Evolutionary conservation across 2,888 invertebrate species (phyloP).

Genomic region (Phragmatobia fuliginosa): DNA sequence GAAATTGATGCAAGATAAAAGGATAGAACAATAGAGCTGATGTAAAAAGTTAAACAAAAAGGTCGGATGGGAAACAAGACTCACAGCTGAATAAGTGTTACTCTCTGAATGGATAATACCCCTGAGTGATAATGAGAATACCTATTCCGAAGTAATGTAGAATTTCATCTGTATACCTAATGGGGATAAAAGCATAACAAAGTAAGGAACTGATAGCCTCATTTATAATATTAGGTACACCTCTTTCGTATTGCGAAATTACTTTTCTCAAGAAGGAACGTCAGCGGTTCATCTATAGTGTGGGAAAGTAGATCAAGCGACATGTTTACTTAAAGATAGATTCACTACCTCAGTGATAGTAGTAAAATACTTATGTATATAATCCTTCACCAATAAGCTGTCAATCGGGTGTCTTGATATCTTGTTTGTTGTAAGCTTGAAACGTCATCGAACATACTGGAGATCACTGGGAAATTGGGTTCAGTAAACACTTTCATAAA

Average conservation of each 20-base stretch:
- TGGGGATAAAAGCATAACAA: neutral
- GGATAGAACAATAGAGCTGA: too few relatives aligned
- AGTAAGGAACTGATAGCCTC: neutral
- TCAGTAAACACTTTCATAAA: slow-evolving; percentile 39
- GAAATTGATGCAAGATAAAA: too few relatives aligned
- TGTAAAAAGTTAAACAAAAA: too few relatives aligned
- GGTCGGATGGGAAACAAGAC: too few relatives aligned
- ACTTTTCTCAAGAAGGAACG: slow-evolving; percentile 10
- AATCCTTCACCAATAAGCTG: slow-evolving; percentile 65
- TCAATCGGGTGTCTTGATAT: slow-evolving; percentile 59
- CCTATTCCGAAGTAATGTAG: too few relatives aligned
- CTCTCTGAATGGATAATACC: too few relatives aligned
- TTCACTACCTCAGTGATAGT: slow-evolving; percentile 55
- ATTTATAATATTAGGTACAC: neutral
- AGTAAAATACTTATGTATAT: slow-evolving; percentile 55
- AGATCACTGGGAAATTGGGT: slow-evolving; percentile 30
- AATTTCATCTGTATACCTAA: too few relatives aligned
- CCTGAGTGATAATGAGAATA: too few relatives aligned
- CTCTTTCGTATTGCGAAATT: slow-evolving; percentile 4
- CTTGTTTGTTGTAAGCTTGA: slow-evolving; percentile 53
- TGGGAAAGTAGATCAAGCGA: slow-evolving; percentile 44
- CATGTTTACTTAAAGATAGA: slow-evolving; percentile 46
- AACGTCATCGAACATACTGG: slow-evolving; percentile 35
- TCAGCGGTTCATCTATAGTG: slow-evolving; percentile 37
- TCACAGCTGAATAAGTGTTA: too few relatives aligned